phyloP scores from a whole-genome alignment of 2,888 invertebrate genomes.

The Apotomis betuletana region DNA sequence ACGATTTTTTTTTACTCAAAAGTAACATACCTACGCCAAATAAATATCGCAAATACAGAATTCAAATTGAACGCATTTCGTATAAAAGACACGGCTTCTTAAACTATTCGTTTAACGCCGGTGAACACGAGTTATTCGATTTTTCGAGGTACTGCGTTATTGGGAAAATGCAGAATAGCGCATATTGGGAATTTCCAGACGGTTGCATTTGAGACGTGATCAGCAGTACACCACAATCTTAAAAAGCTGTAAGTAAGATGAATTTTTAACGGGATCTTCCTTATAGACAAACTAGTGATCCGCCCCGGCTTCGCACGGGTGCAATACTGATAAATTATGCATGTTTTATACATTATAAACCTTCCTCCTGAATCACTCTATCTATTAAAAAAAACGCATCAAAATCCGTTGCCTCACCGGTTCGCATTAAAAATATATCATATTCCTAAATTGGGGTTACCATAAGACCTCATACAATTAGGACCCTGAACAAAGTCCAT shows the following conservation, averaged over 20 bases:
- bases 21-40: neutral
- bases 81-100: neutral
- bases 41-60: neutral
- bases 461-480: no score
- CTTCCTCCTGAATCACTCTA: no score
- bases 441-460: no score
- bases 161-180: constrained; percentile 57
- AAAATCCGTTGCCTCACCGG: no score
- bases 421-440: no score
- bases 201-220: constrained; percentile 58
- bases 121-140: constrained; percentile 44
- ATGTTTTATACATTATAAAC: no score
- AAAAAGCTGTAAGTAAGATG: neutral
- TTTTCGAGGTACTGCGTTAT: constrained; percentile 48
- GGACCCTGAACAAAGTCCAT: no score
- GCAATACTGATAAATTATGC: no score
- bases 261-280: neutral
- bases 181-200: constrained; percentile 67
- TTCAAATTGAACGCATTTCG: constrained; percentile 1
- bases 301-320: no score
- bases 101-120: constrained; percentile 16
- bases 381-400: no score
- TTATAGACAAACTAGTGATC: no score
- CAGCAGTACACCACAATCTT: constrained; percentile 43
- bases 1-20: no score